These are phyloP conservation scores for Chelonus insularis DNA, from an alignment of 1,140 invertebrate species.

Conservation along the genomic window DNA sequence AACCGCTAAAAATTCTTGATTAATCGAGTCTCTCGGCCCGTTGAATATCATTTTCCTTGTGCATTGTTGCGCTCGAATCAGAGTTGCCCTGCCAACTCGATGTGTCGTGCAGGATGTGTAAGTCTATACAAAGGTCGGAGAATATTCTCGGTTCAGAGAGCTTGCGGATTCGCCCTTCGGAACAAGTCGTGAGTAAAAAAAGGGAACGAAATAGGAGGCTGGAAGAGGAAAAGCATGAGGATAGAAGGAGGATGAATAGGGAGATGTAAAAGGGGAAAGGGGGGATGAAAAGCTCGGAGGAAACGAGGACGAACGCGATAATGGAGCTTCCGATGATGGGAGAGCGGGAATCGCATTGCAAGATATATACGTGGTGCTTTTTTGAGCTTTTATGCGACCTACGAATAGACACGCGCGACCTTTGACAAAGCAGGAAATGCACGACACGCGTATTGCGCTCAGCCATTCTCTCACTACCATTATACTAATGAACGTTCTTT, in stretches of 20 bases:
- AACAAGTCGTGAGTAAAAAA: constrained; percentile 5
- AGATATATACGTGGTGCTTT: background rate
- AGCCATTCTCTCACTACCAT: constrained; percentile 2
- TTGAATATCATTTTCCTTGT: constrained; percentile 18
- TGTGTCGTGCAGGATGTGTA: background rate
- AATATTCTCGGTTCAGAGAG: constrained; percentile 1
- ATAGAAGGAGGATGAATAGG: background rate
- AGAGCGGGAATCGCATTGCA: background rate
- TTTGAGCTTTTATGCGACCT: constrained; percentile 13
- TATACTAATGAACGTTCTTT: constrained; percentile 27
- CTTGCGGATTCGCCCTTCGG: constrained; percentile 5
- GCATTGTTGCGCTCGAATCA: background rate
- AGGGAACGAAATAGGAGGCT: background rate
- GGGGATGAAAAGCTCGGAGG: background rate
- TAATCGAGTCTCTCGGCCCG: constrained; percentile 3
- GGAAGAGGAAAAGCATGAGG: background rate
- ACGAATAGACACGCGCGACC: constrained; percentile 17
- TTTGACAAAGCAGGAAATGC: constrained; percentile 10
- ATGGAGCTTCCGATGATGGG: constrained; percentile 5
- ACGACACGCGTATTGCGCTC: constrained; percentile 16
- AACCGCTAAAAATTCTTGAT: constrained; percentile 10
- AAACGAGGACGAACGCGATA: constrained; percentile 18
- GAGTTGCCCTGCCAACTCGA: background rate
- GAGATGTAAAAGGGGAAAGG: background rate
- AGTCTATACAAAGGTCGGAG: background rate